Evolutionary conservation across 2,113 vertebrate genomes (phyloP).

Genomic region (Ageneiosus marmoratus): DNA sequence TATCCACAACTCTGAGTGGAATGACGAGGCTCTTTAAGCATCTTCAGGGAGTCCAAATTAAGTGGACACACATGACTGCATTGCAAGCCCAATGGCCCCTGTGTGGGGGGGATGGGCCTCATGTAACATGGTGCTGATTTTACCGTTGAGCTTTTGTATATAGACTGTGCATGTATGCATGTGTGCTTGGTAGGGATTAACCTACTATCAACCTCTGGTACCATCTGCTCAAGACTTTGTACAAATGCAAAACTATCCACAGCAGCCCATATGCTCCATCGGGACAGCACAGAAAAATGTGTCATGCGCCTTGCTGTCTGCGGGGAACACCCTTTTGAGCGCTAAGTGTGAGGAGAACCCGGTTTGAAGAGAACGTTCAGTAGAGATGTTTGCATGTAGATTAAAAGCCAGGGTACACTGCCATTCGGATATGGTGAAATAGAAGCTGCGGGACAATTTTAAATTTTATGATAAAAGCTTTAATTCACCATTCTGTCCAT

Average conservation of each 20-base stretch:
- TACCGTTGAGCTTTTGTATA: slow-evolving; percentile 19
- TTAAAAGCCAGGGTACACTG: not conserved
- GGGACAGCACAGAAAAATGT: slow-evolving; percentile 58
- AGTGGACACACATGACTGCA: slow-evolving; percentile 47
- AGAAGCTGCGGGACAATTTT: not conserved
- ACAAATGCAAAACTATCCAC: slow-evolving; percentile 63
- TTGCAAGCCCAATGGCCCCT: slow-evolving; percentile 20
- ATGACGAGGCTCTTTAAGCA: slow-evolving; percentile 33
- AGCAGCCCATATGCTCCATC: slow-evolving; percentile 34
- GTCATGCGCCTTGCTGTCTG: slow-evolving; percentile 28
- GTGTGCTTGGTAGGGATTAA: slow-evolving; percentile 39
- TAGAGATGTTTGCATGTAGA: slow-evolving; percentile 20
- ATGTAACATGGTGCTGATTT: not conserved
- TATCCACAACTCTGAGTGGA: slow-evolving; percentile 26
- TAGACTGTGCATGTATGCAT: slow-evolving; percentile 4
- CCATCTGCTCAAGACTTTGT: slow-evolving; percentile 65
- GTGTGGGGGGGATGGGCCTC: slow-evolving; percentile 13
- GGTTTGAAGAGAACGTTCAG: not conserved
- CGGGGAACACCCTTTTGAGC: slow-evolving; percentile 1
- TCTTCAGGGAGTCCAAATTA: slow-evolving; percentile 36
- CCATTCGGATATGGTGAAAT: not conserved
- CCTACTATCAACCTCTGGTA: slow-evolving; percentile 55
- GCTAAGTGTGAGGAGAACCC: slow-evolving; percentile 20
- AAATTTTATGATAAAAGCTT: slow-evolving; percentile 25
- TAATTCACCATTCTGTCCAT: slow-evolving; percentile 20